Evolutionary conservation across 2,888 invertebrate genomes (phyloP), one percentile per base, ranked within the genome.

Genomic region (Lypha dubia): DNA sequence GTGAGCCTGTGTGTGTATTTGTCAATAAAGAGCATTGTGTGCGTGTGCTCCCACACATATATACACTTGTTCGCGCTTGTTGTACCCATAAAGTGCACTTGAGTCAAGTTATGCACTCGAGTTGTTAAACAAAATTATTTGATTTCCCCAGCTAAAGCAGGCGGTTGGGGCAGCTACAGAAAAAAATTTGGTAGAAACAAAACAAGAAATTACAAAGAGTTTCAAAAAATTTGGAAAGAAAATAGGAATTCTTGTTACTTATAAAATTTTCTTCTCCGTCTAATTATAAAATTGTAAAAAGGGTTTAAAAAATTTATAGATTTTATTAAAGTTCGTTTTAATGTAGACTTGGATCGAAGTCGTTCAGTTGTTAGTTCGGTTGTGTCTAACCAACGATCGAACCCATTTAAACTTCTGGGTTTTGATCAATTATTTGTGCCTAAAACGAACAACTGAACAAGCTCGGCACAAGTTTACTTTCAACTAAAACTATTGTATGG

Each of bases 101-200:
- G 24, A 65, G 63, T 76, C 81, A 56, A 82, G 75, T 82, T 76
- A 82, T 82, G 70, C 62, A 82, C 81, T 76, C 46, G 38, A 63
- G 63, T 46, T 63, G 70, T 46, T 79, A 22, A 65, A 58, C 38
- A 56, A 76, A 70, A 82, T 71, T 65, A 76, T 82, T 75, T 76
- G 70, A 82, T 82, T 82, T 70, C 13, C n/a, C 70, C 20, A 38
- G 5, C 65, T 63, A 49, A 49, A 17, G 63, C 20, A 46, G 35
- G 3, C 28, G 63, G 63, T 22, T 0, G 35, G n/a, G n/a, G 28
- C 65, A 13, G 15, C 1, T 15, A 17, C n/a, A 28, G 13, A 28
- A 17, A 11, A 1, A 53, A 60, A 38, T 22, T 44, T 58, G 20
- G 0, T 41, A 5, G 17, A 24, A 22, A 46, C 15, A 3, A 9